Percentiles rank a stretch among this genome's conserved stretches.
phyloP scores from a whole-genome alignment of 1,140 invertebrate genomes.

The Armadillidium nasatum region DNA sequence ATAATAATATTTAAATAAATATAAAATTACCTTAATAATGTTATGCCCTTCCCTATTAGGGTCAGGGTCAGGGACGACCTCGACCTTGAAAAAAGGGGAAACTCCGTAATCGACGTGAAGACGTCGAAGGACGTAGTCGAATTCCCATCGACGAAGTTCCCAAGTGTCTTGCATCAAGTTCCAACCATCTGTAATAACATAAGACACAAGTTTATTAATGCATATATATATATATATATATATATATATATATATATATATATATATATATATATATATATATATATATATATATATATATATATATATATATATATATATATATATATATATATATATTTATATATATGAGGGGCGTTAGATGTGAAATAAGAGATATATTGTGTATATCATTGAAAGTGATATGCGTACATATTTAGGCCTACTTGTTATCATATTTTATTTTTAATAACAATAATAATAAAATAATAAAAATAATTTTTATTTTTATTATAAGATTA shows the following conservation, averaged over 20 bases:
- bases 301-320: neutral
- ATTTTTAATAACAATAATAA: too few species aligned
- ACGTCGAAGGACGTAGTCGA: conserved; percentile 48
- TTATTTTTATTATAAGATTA: too few species aligned
- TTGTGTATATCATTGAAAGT: too few species aligned
- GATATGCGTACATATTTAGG: too few species aligned
- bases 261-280: neutral
- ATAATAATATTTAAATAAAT: neutral
- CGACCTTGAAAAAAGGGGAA: conserved; percentile 54
- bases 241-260: conserved; percentile 8
- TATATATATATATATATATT: neutral
- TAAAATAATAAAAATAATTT: too few species aligned
- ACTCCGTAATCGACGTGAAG: conserved; percentile 53
- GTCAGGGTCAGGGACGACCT: conserved; percentile 53
- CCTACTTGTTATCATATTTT: too few species aligned
- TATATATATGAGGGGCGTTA: too few species aligned
- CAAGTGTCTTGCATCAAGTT: conserved; percentile 52
- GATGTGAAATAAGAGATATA: too few species aligned
- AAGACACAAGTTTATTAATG: too few species aligned
- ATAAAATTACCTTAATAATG: conserved; percentile 26
- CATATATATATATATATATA: too few species aligned
- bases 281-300: neutral
- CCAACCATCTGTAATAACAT: conserved; percentile 53
- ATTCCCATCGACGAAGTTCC: conserved; percentile 52
- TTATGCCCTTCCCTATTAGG: conserved; percentile 26